Evolutionary conservation across 2,888 invertebrate genomes (phyloP).

Genomic region (Drosophila colorata): DNA sequence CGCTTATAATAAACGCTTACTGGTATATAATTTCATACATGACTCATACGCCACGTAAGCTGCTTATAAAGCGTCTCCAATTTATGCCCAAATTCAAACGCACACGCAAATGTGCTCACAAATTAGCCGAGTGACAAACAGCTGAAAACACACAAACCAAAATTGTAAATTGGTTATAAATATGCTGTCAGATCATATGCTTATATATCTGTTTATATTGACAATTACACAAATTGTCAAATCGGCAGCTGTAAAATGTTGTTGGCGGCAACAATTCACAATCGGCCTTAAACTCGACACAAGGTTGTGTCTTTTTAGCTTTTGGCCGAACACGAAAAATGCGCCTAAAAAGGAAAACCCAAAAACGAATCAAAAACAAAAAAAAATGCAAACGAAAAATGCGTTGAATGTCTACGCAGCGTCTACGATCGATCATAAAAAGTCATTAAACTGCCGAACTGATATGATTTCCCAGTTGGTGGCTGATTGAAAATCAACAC

Average conservation of each 20-base stretch:
- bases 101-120: constrained; percentile 7
- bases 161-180: not conserved
- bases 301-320: constrained; percentile 9
- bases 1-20: constrained; percentile 13
- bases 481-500: constrained; percentile 44
- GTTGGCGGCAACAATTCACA: constrained; percentile 12
- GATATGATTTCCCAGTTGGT: constrained; percentile 71
- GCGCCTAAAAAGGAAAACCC: constrained; percentile 2
- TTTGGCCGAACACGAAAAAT: no score
- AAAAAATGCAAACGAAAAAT: constrained; percentile 6
- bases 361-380: not conserved
- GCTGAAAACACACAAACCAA: no score
- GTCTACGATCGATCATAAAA: constrained; percentile 66
- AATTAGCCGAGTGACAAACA: not conserved
- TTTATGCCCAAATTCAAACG: constrained; percentile 5
- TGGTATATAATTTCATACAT: constrained; percentile 4
- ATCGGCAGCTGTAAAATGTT: constrained; percentile 16
- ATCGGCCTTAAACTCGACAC: constrained; percentile 31
- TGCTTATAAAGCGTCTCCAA: constrained; percentile 13
- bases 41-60: constrained; percentile 28
- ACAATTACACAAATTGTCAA: constrained; percentile 30
- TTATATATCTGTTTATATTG: constrained; percentile 9
- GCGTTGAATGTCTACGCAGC: constrained; percentile 1
- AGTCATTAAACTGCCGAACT: constrained; percentile 65
- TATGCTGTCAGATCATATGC: not conserved